These are phyloP conservation scores for Pristis pectinata DNA, from an alignment of 2,797 vertebrate species.

Conservation along the genomic window DNA sequence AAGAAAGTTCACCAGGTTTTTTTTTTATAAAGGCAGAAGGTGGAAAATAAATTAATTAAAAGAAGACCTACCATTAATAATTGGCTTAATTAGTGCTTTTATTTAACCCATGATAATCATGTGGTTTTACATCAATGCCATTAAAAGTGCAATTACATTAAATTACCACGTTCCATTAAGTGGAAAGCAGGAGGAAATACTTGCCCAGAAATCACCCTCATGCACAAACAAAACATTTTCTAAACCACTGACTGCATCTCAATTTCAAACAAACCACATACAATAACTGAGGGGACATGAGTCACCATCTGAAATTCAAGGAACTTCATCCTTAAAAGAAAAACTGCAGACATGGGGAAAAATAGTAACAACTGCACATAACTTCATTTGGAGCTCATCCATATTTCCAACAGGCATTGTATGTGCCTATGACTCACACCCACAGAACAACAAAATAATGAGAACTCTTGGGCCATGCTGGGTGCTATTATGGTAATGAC, in stretches of 20 bases:
- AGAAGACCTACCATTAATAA: slow-evolving; percentile 13
- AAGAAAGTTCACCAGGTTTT: neutral
- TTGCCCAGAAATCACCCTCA: neutral
- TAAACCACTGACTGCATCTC: neutral
- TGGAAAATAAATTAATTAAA: slow-evolving; percentile 2
- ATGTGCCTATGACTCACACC: neutral
- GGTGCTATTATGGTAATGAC: neutral
- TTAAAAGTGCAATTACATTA: slow-evolving; percentile 14
- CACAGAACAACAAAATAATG: neutral
- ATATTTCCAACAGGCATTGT: neutral
- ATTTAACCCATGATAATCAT: slow-evolving; percentile 19
- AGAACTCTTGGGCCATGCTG: neutral
- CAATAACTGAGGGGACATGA: neutral
- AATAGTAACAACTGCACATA: neutral
- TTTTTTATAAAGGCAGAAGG: neutral
- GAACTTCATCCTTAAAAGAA: neutral
- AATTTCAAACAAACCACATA: slow-evolving; percentile 14
- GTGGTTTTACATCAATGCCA: neutral
- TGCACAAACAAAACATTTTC: neutral
- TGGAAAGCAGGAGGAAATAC: neutral
- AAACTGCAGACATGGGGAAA: neutral
- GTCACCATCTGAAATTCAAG: slow-evolving; percentile 17
- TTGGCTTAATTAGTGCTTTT: slow-evolving; percentile 21
- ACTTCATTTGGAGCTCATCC: neutral
- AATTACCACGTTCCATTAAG: slow-evolving; percentile 19